Conservation (phyloP, 2,113 vertebrate species). For the Nothocercus nigrocapillus region DNA sequence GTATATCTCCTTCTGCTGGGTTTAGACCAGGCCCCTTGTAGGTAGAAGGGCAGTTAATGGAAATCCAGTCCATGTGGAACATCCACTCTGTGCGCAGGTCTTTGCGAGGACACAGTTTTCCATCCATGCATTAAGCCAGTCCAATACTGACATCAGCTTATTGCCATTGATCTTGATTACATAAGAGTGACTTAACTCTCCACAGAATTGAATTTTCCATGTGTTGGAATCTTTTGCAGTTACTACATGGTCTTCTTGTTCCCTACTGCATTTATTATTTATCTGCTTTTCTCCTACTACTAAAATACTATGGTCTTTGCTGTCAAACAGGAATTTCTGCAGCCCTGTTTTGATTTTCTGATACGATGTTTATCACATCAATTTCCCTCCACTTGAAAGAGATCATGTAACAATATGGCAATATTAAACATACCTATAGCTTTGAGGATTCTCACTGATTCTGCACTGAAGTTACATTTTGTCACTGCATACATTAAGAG, state of each 20-base stretch:
- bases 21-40: not conserved
- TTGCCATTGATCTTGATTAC: slow-evolving; percentile 61
- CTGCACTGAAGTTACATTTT: not conserved
- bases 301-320: not conserved
- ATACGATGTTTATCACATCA: not conserved
- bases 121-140: slow-evolving; percentile 58
- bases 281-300: not conserved
- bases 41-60: slow-evolving; percentile 11
- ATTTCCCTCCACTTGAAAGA: not conserved
- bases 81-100: slow-evolving; percentile 5
- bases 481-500: not conserved
- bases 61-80: not conserved
- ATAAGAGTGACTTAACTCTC: slow-evolving; percentile 62
- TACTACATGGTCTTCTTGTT: slow-evolving; percentile 48
- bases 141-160: slow-evolving; percentile 63
- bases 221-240: slow-evolving; percentile 48
- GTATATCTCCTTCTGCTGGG: not conserved
- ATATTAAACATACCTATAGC: accelerated
- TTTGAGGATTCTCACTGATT: not conserved
- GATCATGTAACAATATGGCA: not conserved
- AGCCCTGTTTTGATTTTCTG: not conserved
- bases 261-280: not conserved
- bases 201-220: slow-evolving; percentile 63
- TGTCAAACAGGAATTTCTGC: not conserved
- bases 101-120: slow-evolving; percentile 38